phyloP scores from a whole-genome alignment of 1,140 invertebrate genomes.

The Campoletis sonorensis region DNA sequence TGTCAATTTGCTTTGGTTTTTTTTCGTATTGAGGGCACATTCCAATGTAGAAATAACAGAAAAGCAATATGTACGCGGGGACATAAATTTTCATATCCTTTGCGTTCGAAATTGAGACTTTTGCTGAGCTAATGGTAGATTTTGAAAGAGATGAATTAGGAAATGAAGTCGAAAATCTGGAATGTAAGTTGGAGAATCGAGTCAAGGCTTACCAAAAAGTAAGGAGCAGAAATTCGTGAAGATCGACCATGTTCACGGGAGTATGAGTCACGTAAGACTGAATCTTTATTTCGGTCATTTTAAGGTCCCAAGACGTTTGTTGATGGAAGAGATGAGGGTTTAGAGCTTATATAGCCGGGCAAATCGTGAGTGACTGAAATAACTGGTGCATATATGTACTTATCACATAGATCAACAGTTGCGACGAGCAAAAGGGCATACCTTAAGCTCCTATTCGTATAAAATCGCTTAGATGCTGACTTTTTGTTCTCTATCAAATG shows the following conservation, averaged over 20 bases:
- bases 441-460: neutral
- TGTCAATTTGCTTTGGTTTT: no score
- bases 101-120: no score
- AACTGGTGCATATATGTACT: neutral
- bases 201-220: conserved; percentile 53
- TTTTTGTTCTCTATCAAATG: neutral
- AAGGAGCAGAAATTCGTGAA: conserved; percentile 57
- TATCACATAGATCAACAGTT: neutral
- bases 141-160: no score
- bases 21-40: no score
- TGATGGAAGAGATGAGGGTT: neutral
- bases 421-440: neutral
- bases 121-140: no score
- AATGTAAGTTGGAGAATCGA: neutral
- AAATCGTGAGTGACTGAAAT: conserved; percentile 5
- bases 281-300: conserved; percentile 51
- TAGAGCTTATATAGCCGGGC: neutral
- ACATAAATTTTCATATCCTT: no score
- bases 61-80: no score
- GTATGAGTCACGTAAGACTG: conserved; percentile 52
- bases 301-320: neutral
- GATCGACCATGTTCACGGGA: conserved; percentile 56
- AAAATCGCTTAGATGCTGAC: neutral
- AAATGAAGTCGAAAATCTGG: no score
- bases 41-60: no score